Evolutionary conservation across 1,140 invertebrate genomes (phyloP).

Genomic region (Papilio glaucus): DNA sequence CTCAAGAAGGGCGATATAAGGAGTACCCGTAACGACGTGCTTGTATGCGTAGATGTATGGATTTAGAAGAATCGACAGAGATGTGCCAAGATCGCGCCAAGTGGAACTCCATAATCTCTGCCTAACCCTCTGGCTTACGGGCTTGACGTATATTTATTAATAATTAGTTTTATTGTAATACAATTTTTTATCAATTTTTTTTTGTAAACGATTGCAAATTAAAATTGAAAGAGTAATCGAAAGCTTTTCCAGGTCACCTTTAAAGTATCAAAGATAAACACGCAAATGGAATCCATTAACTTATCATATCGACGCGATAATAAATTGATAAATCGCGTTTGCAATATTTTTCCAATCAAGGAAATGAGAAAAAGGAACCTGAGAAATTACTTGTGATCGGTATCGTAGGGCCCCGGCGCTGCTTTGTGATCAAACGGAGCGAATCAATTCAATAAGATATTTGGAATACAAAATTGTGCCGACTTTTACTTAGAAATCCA

Average conservation of each 20-base stretch:
- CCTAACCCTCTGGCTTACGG: too few relatives aligned
- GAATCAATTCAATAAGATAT: not conserved
- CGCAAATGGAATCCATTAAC: slow-evolving; percentile 6
- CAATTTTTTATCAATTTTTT: too few relatives aligned
- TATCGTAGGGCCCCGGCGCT: not conserved
- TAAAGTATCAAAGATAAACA: slow-evolving; percentile 15
- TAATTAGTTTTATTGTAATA: too few relatives aligned
- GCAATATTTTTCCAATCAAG: slow-evolving; percentile 25
- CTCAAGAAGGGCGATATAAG: too few relatives aligned
- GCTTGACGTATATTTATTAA: too few relatives aligned
- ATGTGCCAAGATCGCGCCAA: too few relatives aligned
- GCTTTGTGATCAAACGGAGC: slow-evolving; percentile 3
- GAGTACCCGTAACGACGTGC: too few relatives aligned
- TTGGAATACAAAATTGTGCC: not conserved
- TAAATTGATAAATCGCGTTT: slow-evolving; percentile 19
- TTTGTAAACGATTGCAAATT: slow-evolving; percentile 8
- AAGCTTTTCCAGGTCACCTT: not conserved
- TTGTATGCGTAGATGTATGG: too few relatives aligned
- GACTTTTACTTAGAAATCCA: too few relatives aligned
- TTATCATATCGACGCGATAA: slow-evolving; percentile 14
- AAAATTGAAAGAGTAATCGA: not conserved
- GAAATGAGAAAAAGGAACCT: slow-evolving; percentile 17
- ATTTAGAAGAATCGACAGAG: too few relatives aligned
- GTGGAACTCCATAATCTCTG: too few relatives aligned
- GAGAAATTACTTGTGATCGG: slow-evolving; percentile 11